Evolutionary conservation across 2,888 invertebrate species (phyloP), one percentile per base, ranked within the genome.

Genomic region (Pasiphila rectangulata): DNA sequence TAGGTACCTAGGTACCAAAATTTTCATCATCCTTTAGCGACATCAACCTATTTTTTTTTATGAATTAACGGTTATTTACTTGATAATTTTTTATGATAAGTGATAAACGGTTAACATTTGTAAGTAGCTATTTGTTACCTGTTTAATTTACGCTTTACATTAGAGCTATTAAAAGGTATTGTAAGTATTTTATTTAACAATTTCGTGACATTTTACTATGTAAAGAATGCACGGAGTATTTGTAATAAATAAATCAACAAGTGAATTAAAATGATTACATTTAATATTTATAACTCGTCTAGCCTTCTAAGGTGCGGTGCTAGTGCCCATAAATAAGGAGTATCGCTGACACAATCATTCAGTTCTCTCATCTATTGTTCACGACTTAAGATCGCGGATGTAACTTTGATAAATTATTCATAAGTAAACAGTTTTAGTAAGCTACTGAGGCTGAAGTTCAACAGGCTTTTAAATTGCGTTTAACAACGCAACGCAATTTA

Each of bases 391-490:
- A 65, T 75, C 64, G 64, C 75, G 72, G 74, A 81, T 79, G 71
- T 69, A 66, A 60, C 58, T 46, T 51, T 60, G 59, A 75, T 80
- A 74, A 75, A 78, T 81, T 68, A 79, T 79, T 80, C 73, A 80
- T 82, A 69, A 35, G 43, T 19, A 41, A 44, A 44, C 39, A 42
- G 32, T 35, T 53, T 44, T 42, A 12, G 42, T 37, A 30, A 37
- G 17, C 13, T 12, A 25, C 7, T 40, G 27, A 27, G 27, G 27
- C 27, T 27, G 13, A 13, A 13, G 7, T 27, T 27, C 3, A 13
- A 13, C 27, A n/a, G n/a, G n/a, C n/a, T n/a, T n/a, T n/a, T n/a
- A n/a, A n/a, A n/a, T n/a, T n/a, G n/a, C n/a, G n/a, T n/a, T n/a
- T n/a, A n/a, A n/a, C n/a, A n/a, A n/a, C n/a, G n/a, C n/a, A 3